phyloP scores from a whole-genome alignment of 2,113 vertebrate genomes.

The Glaucidium brasilianum region DNA sequence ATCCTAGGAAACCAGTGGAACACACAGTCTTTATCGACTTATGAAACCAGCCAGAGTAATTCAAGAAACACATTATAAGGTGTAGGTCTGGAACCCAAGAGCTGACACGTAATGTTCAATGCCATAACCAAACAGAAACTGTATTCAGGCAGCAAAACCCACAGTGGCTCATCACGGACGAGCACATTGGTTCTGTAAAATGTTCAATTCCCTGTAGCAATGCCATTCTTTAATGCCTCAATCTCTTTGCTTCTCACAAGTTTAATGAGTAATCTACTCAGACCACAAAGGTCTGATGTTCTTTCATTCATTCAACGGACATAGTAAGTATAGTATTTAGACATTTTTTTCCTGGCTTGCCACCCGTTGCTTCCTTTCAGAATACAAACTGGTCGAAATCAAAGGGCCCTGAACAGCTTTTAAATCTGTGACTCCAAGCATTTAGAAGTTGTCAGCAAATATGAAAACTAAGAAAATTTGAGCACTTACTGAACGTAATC shows the following conservation, averaged over 20 bases:
- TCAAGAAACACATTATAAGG: neutral
- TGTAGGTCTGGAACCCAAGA: rapidly evolving
- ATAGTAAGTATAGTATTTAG: neutral
- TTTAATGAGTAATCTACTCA: neutral
- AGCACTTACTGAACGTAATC: neutral
- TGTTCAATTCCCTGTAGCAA: neutral
- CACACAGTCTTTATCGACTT: neutral
- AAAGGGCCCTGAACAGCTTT: neutral
- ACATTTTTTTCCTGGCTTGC: neutral
- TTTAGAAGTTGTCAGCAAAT: neutral
- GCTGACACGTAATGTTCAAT: neutral
- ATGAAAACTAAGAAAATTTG: neutral
- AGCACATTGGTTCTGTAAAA: neutral
- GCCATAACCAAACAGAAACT: neutral
- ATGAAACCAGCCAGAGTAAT: neutral
- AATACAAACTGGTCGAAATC: neutral
- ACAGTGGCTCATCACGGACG: neutral
- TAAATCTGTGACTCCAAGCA: neutral
- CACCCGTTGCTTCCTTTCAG: neutral
- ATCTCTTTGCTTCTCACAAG: neutral
- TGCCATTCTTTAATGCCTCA: neutral
- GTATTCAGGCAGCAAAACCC: neutral
- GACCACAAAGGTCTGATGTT: neutral
- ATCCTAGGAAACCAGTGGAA: neutral
- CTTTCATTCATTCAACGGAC: neutral